A percentile compares a stretch with the other conserved stretches of the same genome.
These are phyloP conservation scores for Rhinoderma darwinii DNA, from an alignment of 2,113 vertebrate species.

Conservation along the genomic window DNA sequence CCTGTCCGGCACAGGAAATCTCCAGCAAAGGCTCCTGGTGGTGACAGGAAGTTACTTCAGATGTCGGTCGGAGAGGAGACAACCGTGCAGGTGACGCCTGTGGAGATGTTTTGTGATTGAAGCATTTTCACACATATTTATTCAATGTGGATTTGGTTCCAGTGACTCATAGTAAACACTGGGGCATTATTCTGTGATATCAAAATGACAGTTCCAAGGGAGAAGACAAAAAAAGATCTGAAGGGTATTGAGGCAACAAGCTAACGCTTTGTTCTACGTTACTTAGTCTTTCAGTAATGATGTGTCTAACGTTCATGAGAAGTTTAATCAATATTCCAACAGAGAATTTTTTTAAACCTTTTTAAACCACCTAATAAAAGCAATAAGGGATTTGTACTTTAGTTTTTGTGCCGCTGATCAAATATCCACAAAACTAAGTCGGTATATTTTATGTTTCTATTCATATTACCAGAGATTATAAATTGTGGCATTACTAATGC, in stretches of 20 bases:
- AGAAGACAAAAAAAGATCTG: conserved; percentile 69
- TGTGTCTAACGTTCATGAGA: conserved; percentile 69
- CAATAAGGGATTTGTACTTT: conserved; percentile 59
- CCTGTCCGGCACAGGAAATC: conserved; percentile 21
- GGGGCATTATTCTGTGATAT: conserved; percentile 70
- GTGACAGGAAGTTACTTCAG: conserved; percentile 72
- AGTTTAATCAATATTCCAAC: conserved; percentile 58
- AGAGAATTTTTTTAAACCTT: conserved; percentile 63
- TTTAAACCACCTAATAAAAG: conserved; percentile 64
- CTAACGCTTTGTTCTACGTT: conserved; percentile 73
- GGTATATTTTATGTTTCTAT: no score
- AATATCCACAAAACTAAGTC: not conserved
- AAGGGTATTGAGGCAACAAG: conserved; percentile 73
- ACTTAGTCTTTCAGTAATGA: conserved; percentile 69
- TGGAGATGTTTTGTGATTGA: conserved; percentile 72
- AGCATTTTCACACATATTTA: conserved; percentile 78
- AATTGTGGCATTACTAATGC: no score
- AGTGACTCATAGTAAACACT: conserved; percentile 68
- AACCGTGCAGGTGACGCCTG: conserved; percentile 71
- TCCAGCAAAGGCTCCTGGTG: conserved; percentile 60
- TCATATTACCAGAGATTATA: no score
- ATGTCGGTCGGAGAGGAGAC: conserved; percentile 63
- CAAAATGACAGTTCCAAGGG: conserved; percentile 74
- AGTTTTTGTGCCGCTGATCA: not conserved
- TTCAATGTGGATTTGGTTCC: conserved; percentile 80